Base-by-base conservation (phyloP, 1,140 invertebrate species). In the Drosophila paulistorum region DNA sequence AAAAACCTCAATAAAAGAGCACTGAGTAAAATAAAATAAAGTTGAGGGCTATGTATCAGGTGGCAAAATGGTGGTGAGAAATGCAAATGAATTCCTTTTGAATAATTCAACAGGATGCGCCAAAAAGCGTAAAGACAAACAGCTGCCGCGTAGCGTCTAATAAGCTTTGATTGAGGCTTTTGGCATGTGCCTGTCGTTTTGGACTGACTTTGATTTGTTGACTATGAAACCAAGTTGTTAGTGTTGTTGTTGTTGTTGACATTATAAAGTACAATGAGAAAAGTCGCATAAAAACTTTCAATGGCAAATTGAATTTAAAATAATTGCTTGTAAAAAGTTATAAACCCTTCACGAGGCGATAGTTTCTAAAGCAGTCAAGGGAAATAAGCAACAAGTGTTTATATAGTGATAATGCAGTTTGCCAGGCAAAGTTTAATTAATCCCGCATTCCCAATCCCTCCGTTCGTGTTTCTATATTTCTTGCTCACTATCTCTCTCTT, bases 31-130 rank as follows among this genome's bases (percentile, higher is more conserved):
- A 37, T 37, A 61, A 20, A 45, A 26, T 17, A 45, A 17, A 30
- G 48, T 45, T 68, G 62, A 30, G 48, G 74, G 68, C 77, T 51
- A 11, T 37, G 35, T 37, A 51, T 51, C 17, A 85, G 81, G 65
- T 72, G 77, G 59, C 67, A 77, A 81, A 86, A 71, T 79, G 70
- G 77, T 62, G 70, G 84, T 67, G 75, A 87, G 84, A 74, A 81
- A 87, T 75, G 77, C 81, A 85, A 85, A 85, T 85, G 65, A 83
- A 66, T 79, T 68, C 55, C 74, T 87, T 68, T 33, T 89, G 84
- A 89, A 89, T 89, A 65, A 89, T 89, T 89, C 84, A 89, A 39
- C 71, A 89, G 80, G 67, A 89, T 84, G 68, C 60, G 65, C 37
- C 45, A 30, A 23, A 55, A 48, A 61, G 67, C 74, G 9, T 6